Evolutionary conservation across 2,888 invertebrate species (phyloP), one percentile per base, ranked within the genome.

Genomic region (Lasioglossum vierecki): DNA sequence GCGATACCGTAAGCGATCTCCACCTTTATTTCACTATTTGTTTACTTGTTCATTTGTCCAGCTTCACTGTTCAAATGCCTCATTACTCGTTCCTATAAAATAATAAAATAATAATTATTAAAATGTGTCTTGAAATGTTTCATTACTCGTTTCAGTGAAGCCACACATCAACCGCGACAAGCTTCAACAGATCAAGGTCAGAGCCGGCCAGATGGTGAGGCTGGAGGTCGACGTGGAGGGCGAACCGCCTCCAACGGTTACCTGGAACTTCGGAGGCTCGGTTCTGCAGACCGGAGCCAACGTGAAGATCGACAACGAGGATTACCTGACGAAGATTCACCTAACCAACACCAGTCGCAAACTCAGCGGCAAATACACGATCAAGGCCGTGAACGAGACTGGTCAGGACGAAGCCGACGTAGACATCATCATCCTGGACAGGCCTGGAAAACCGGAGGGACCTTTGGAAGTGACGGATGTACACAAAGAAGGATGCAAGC

Each of bases 81-180:
- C 8, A 22, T 53, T 53, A 46, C 4, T 44, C 13, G 44, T 44
- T 44, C 13, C 11, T 3, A 3, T 35, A 35, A n/a, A n/a, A n/a
- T n/a, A 30, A 30, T 30, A 30, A 30, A 30, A 30, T 30, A 30
- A 30, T 30, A 30, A 30, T 30, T 53, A 22, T 22, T 53, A 53
- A 53, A 22, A 53, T 22, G 53, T 22, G 2, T 2, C 6, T 53
- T 53, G 15, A 53, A 53, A 53, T 8, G 49, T 53, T 22, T 8
- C 8, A 0, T 22, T 53, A 46, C 46, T 5, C 30, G 5, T 63
- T 88, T 75, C 96, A 98, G 98, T 99, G 94, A 98, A 99, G 95
- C 99, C 99, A 73, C 96, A 96, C 91, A 99, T 99, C 94, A 99
- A 99, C 95, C 97, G 99, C 85, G 98, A 99, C 90, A 99, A 99